phyloP scores from a whole-genome alignment of 2,113 vertebrate genomes.

The Motacilla alba region DNA sequence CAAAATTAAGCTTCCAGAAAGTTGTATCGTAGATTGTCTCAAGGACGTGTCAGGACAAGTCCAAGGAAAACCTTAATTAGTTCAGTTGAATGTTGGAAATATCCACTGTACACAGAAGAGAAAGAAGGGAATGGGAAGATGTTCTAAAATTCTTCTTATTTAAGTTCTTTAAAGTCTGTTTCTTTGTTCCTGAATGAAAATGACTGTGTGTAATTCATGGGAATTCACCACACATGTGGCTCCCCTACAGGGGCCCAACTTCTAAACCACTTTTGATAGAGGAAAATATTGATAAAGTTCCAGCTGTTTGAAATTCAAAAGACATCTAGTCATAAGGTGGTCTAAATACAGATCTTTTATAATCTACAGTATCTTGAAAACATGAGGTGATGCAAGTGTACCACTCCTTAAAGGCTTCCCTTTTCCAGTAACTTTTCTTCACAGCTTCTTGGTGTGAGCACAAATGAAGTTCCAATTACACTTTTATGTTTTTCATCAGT shows the following conservation, averaged over 20 bases:
- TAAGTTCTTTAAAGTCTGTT: not conserved
- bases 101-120: not conserved
- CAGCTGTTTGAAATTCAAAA: conserved; percentile 7
- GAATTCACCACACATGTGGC: not conserved
- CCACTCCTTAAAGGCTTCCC: not conserved
- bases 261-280: not conserved
- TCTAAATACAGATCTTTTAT: not conserved
- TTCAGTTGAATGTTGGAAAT: not conserved
- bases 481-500: not conserved
- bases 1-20: not conserved
- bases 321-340: not conserved
- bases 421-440: not conserved
- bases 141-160: not conserved
- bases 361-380: not conserved
- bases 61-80: not conserved
- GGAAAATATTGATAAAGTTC: not conserved
- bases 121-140: not conserved
- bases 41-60: not conserved
- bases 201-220: not conserved
- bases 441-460: not conserved
- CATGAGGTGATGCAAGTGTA: not conserved
- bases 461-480: not conserved
- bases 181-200: not conserved
- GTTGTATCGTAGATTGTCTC: not conserved
- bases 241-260: not conserved